A percentile compares a stretch with the other conserved stretches of the same genome.
Conservation (phyloP, 35 echinoderm and acorn worm species). For the Ophiothrix spiculata region DNA sequence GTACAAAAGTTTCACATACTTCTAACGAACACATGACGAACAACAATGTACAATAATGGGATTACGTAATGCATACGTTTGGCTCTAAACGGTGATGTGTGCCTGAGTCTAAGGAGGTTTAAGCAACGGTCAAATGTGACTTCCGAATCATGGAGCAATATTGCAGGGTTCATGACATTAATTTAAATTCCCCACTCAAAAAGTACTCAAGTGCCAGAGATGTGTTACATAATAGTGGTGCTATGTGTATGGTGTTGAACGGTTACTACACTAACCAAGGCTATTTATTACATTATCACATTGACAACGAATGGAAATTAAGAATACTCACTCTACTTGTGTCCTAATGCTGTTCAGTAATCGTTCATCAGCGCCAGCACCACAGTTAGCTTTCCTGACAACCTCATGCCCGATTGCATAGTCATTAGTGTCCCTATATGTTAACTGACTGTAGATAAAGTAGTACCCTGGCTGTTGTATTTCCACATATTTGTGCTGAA, state of each 20-base stretch:
- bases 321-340: neutral
- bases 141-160: too few relatives aligned
- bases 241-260: too few relatives aligned
- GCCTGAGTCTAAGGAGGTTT: too few relatives aligned
- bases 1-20: too few relatives aligned
- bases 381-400: neutral
- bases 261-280: too few relatives aligned
- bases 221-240: too few relatives aligned
- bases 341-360: neutral
- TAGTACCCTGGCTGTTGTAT: neutral
- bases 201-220: neutral
- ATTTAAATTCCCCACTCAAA: neutral
- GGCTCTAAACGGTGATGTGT: too few relatives aligned
- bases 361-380: neutral
- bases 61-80: too few relatives aligned
- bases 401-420: neutral
- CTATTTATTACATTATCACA: neutral
- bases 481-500: neutral
- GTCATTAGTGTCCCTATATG: neutral
- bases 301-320: neutral
- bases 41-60: too few relatives aligned
- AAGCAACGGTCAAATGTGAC: too few relatives aligned
- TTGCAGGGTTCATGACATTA: too few relatives aligned
- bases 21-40: too few relatives aligned
- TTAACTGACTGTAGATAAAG: neutral